phyloP scores from a whole-genome alignment of 2,113 vertebrate species.

The Ammodytes marinus region DNA sequence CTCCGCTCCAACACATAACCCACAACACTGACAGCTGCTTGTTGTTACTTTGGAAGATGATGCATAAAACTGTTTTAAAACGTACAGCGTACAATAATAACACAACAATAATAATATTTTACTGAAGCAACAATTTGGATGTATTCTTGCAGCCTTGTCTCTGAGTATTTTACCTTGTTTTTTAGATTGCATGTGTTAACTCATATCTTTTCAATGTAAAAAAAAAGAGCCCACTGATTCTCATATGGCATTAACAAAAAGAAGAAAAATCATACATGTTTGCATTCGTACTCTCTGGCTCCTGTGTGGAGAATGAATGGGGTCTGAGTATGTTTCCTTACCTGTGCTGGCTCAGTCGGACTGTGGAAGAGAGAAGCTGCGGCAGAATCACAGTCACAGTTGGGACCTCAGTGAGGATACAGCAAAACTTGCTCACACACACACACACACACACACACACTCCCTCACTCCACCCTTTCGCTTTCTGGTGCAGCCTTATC shows the following conservation, averaged over 20 bases:
- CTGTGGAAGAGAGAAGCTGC: conserved; percentile 51
- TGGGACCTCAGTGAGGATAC: conserved; percentile 50
- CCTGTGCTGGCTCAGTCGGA: conserved; percentile 71
- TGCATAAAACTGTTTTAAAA: no score
- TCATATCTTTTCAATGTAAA: background rate
- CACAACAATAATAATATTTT: no score
- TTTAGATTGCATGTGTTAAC: background rate
- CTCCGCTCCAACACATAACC: background rate
- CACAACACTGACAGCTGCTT: background rate
- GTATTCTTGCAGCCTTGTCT: no score
- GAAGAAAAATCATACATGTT: background rate
- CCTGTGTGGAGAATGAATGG: conserved; percentile 42
- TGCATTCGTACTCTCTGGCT: background rate
- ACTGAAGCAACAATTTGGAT: no score
- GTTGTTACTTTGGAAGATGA: background rate
- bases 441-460: conserved; percentile 3
- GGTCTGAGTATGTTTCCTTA: conserved; percentile 54
- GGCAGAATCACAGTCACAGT: conserved; percentile 41
- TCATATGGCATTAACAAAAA: background rate
- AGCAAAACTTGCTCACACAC: conserved; percentile 19
- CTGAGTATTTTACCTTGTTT: no score
- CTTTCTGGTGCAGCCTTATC: conserved; percentile 68
- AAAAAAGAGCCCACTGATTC: background rate
- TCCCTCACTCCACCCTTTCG: conserved; percentile 39
- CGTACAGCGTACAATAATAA: no score